phyloP scores from a whole-genome alignment of 1,140 invertebrate genomes.

The Telenomus remus region DNA sequence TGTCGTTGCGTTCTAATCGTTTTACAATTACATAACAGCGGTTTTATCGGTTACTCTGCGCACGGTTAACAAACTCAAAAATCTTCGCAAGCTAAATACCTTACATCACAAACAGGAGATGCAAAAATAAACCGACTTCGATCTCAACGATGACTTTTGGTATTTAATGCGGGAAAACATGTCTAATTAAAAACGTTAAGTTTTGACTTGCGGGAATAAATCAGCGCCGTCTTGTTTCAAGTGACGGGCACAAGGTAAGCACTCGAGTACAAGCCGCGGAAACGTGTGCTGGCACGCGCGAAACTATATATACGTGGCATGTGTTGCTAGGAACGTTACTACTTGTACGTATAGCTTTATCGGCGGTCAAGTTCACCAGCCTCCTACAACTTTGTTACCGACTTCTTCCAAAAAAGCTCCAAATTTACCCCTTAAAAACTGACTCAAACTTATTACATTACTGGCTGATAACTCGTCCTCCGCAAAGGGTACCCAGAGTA shows the following conservation, averaged over 20 bases:
- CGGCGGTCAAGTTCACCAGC: background rate
- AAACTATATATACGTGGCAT: background rate
- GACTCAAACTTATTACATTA: no score
- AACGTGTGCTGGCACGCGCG: slow-evolving; percentile 1
- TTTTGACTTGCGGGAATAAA: background rate
- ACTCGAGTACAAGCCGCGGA: background rate
- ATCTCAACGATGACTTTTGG: background rate
- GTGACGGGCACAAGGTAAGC: background rate
- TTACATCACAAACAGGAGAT: no score
- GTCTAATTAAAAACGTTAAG: background rate
- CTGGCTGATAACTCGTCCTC: no score
- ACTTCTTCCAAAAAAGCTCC: background rate
- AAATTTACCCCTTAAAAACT: no score
- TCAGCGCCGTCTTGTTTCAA: background rate
- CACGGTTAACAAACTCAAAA: no score
- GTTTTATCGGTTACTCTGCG: no score
- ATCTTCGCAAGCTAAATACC: no score
- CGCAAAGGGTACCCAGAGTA: no score
- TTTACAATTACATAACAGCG: no score
- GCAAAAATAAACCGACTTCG: no score
- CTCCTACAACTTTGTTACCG: background rate
- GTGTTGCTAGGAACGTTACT: background rate
- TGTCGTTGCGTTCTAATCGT: no score
- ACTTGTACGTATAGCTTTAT: background rate
- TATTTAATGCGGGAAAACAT: background rate